A percentile compares a stretch with the other conserved stretches of the same genome.
These are phyloP conservation scores for Pardalotus punctatus DNA, from an alignment of 2,113 vertebrate genomes.

Conservation along the genomic window DNA sequence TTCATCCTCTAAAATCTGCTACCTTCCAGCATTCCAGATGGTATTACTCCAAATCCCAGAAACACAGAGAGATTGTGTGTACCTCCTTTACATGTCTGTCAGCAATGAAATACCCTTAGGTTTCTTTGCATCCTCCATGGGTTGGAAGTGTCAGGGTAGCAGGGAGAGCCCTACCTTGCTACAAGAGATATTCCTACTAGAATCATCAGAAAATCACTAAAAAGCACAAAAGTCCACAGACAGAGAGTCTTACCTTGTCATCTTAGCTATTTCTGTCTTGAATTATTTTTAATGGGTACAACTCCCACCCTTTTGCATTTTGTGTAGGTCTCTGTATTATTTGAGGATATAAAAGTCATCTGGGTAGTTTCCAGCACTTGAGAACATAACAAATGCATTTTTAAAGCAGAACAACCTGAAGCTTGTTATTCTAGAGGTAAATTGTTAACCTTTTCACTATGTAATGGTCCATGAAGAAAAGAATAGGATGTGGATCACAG, in stretches of 20 bases:
- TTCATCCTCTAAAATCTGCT: neutral
- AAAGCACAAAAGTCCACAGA: neutral
- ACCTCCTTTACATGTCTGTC: neutral
- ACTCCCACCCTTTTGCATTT: neutral
- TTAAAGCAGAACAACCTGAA: conserved; percentile 1
- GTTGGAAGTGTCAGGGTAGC: neutral
- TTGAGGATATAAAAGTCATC: neutral
- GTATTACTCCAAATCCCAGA: neutral
- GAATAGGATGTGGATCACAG: neutral
- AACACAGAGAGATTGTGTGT: neutral
- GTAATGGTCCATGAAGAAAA: neutral
- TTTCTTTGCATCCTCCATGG: neutral
- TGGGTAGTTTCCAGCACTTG: neutral
- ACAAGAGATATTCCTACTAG: neutral
- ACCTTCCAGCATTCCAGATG: neutral
- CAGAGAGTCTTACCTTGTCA: neutral
- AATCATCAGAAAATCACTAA: neutral
- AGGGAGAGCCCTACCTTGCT: neutral
- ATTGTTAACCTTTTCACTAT: conserved; percentile 17
- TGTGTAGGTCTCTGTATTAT: neutral
- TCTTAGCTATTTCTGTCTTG: neutral
- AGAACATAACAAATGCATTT: conserved; percentile 10
- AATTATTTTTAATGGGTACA: neutral
- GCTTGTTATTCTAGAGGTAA: conserved; percentile 12
- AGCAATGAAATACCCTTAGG: neutral